Conservation (phyloP, 2,113 vertebrate species). For the Globicephala melas region DNA sequence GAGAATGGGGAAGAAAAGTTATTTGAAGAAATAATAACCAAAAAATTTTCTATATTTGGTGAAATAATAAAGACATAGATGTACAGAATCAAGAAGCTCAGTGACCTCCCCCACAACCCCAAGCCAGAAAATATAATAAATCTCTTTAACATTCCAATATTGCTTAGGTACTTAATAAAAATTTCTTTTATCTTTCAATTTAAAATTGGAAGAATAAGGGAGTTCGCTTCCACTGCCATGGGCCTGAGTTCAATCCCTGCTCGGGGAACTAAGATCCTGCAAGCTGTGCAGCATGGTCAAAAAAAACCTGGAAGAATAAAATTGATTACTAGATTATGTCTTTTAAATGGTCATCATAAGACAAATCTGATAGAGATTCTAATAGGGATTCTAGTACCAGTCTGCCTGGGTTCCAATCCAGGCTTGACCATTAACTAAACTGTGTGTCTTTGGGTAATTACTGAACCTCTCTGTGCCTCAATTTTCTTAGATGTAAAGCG, state of each 20-base stretch:
- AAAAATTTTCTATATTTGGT: not conserved
- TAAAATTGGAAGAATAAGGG: not conserved
- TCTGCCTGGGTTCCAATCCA: not conserved
- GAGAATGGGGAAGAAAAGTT: not conserved
- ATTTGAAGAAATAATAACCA: not conserved
- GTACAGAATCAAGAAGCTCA: not conserved
- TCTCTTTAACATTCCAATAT: not conserved
- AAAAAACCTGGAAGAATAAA: not conserved
- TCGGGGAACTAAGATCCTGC: too few species aligned
- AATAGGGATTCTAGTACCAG: not conserved
- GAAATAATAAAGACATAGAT: not conserved
- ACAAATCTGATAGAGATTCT: not conserved
- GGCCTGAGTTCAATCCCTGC: too few species aligned
- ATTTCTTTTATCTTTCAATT: not conserved
- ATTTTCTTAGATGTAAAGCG: not conserved
- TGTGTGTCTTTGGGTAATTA: not conserved
- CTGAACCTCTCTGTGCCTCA: not conserved
- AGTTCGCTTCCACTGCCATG: too few species aligned
- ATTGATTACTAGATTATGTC: not conserved
- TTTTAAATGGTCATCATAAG: not conserved
- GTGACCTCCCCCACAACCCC: not conserved
- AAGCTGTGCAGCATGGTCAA: too few species aligned
- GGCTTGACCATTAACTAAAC: not conserved
- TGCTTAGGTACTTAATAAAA: not conserved
- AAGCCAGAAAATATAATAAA: not conserved